Conservation (phyloP, 2,797 vertebrate species). For the Tamandua tetradactyla region DNA sequence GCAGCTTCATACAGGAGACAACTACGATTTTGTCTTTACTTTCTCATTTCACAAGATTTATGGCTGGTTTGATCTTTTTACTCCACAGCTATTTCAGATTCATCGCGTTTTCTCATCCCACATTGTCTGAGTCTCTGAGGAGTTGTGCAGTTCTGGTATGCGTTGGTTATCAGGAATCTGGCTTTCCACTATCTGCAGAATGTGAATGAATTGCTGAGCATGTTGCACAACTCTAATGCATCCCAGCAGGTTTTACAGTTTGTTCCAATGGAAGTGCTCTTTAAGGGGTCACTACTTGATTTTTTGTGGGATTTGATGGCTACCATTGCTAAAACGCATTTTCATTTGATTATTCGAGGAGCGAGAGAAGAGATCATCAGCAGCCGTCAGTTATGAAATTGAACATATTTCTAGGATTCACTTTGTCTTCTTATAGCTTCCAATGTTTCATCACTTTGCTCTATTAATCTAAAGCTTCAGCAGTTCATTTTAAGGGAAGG, state of each 20-base stretch:
- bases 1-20: conserved; percentile 87
- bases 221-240: conserved; percentile 68
- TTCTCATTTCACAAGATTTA: conserved; percentile 93
- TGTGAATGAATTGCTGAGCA: conserved; percentile 78
- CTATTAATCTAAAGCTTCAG: conserved; percentile 34
- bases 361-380: conserved; percentile 71
- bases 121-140: conserved; percentile 75
- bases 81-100: conserved; percentile 90
- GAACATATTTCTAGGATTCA: background rate
- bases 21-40: conserved; percentile 91
- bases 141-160: conserved; percentile 88
- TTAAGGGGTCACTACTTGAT: conserved; percentile 87
- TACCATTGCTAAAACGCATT: conserved; percentile 89
- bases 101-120: conserved; percentile 88
- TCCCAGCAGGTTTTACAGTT: no score
- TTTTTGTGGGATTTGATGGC: conserved; percentile 94
- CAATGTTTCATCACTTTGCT: background rate
- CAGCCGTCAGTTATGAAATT: conserved; percentile 41
- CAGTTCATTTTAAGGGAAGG: background rate
- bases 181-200: conserved; percentile 83
- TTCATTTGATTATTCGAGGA: conserved; percentile 91
- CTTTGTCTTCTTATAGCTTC: conserved; percentile 36
- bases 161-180: conserved; percentile 84
- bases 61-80: conserved; percentile 90
- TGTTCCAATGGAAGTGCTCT: conserved; percentile 93